These are phyloP conservation scores for Vombatus ursinus DNA, from an alignment of 2,113 vertebrate genomes.

Conservation along the genomic window DNA sequence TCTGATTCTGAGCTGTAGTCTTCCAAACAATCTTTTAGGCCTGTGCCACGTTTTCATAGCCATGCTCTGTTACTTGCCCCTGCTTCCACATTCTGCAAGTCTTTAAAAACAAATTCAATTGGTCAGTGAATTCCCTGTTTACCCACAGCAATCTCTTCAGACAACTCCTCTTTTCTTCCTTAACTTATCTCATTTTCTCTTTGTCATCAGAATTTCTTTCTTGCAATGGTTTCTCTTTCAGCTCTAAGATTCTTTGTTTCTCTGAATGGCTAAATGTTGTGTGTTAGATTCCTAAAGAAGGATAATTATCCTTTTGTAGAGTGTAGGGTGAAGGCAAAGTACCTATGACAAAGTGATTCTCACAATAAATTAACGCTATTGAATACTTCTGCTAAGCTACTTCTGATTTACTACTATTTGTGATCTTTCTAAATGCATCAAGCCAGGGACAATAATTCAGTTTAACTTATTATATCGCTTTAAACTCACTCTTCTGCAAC, in stretches of 20 bases:
- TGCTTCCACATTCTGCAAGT: not conserved
- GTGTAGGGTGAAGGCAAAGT: slow-evolving; percentile 33
- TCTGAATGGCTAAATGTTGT: slow-evolving; percentile 20
- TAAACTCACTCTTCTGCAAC: slow-evolving; percentile 28
- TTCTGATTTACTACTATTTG: slow-evolving; percentile 59
- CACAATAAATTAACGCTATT: slow-evolving; percentile 63
- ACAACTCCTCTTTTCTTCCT: not conserved
- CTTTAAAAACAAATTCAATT: not conserved
- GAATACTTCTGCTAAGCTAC: slow-evolving; percentile 32
- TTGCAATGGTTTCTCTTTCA: not conserved
- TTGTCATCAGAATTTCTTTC: not conserved
- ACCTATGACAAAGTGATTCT: slow-evolving; percentile 62
- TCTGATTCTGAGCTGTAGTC: not conserved
- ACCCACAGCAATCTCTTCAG: not conserved
- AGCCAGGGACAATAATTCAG: not conserved
- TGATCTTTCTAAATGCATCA: slow-evolving; percentile 40
- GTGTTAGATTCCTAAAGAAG: slow-evolving; percentile 50
- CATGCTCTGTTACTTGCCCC: not conserved
- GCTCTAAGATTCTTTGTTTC: not conserved
- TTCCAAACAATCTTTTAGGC: not conserved
- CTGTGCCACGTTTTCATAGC: not conserved
- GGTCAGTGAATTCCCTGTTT: not conserved
- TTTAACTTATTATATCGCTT: slow-evolving; percentile 31
- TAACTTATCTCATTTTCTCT: not conserved
- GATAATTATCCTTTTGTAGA: slow-evolving; percentile 43